These are phyloP conservation scores for Sebastes taczanowskii DNA, from an alignment of 2,797 vertebrate species.

Conservation along the genomic window DNA sequence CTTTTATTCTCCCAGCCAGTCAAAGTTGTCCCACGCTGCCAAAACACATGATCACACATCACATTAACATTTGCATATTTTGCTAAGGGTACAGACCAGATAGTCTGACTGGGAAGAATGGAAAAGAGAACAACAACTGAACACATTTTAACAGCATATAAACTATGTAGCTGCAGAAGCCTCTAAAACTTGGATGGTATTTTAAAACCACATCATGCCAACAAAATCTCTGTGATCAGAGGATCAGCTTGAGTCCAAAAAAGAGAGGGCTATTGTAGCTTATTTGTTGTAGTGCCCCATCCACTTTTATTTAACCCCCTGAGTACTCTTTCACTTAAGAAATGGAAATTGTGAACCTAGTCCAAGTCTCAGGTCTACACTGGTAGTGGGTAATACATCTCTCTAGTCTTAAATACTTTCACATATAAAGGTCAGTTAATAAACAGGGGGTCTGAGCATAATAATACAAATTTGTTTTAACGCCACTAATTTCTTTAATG, in stretches of 20 bases:
- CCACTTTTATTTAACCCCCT: no score
- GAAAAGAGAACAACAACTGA: conserved; percentile 1
- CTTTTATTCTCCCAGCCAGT: background rate
- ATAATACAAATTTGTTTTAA: no score
- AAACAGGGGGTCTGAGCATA: rapidly evolving
- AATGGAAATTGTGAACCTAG: background rate
- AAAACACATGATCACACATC: conserved; percentile 21
- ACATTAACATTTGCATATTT: conserved; percentile 24
- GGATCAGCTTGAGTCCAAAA: background rate
- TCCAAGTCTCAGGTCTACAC: no score
- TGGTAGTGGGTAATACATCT: no score
- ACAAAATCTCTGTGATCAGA: background rate
- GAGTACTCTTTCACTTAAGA: background rate
- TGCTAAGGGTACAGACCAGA: background rate
- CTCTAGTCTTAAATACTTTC: no score
- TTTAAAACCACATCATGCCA: background rate
- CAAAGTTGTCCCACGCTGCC: background rate
- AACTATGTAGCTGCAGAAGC: background rate
- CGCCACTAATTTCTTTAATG: no score
- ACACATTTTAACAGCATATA: background rate
- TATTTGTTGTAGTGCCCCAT: no score
- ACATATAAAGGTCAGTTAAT: no score
- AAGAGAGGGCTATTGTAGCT: background rate
- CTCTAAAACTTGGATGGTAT: background rate
- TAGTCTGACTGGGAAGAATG: conserved; percentile 6